Evolutionary conservation across 2,888 invertebrate genomes (phyloP), one percentile per base, ranked within the genome.

Genomic region (Xestia c-nigrum): DNA sequence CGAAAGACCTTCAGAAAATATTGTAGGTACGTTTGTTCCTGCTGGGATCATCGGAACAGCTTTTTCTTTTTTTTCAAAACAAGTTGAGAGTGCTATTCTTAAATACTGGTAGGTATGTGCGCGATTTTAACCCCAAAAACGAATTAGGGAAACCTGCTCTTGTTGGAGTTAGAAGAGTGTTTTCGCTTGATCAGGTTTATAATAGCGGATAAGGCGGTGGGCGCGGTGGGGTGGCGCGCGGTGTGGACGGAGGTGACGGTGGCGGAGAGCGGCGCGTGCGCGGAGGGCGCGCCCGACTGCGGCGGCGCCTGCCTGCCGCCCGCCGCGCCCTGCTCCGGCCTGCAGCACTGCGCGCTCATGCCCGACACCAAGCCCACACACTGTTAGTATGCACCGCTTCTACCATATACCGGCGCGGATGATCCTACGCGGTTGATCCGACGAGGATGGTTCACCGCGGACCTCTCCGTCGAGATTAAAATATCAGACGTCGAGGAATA

Each of bases 161-260:
- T 40, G 40, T 38, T 78, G 50, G 50, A 61, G 47, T 77, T 31
- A 63, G 52, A 71, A 59, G 52, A 43, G 3, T 83, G 19, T 73
- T 57, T 72, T 59, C 66, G 66, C 21, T 64, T 46, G 81, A 93
- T 21, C 95, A 99, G 99, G 96, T 99, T 99, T 96, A 98, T 99
- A 93, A 98, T 99, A 92, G 99, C 99, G 81, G 99, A 99, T 94
- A 99, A 99, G 97, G 99, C 99, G 65, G 98, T 99, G 82, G 99
- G 99, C 86, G 99, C 99, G 90, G 98, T 98, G 94, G 99, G 99
- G 80, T 99, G 99, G 97, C 98, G 98, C 92, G 98, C 99, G 68
- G 98, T 99, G 72, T 99, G 99, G 99, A 99, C 99, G 78, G 99
- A 99, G 97, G 98, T 99, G 89, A 97, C 97, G 89, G 97, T 97